Conservation (phyloP, 2,888 invertebrate genomes). For the Calliopum simillimum region DNA sequence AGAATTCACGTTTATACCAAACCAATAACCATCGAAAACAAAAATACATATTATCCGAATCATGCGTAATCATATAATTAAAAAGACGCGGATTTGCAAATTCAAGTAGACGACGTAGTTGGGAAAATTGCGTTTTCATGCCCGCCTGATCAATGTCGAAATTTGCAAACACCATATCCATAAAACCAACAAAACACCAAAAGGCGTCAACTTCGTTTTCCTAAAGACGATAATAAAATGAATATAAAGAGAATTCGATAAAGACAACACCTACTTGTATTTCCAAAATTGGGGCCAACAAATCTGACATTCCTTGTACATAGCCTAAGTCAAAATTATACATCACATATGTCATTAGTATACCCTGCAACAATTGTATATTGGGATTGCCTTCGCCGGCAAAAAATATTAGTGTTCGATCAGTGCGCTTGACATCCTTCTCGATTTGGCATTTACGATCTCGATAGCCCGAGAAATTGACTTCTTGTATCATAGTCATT, state of each 20-base stretch:
- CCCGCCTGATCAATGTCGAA: constrained; percentile 97
- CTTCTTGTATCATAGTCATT: constrained; percentile 88
- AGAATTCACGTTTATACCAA: constrained; percentile 95
- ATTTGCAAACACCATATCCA: constrained; percentile 92
- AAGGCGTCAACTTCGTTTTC: constrained; percentile 96
- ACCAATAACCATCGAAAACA: constrained; percentile 98
- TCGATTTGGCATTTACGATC: constrained; percentile 95
- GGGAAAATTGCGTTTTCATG: constrained; percentile 92
- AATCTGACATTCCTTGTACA: constrained; percentile 98
- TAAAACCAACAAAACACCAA: constrained; percentile 99
- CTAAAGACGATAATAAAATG: constrained; percentile 66
- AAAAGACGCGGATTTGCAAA: constrained; percentile 88
- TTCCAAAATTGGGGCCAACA: constrained; percentile 91
- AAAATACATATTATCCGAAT: constrained; percentile 94
- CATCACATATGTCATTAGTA: constrained; percentile 98
- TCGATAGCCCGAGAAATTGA: constrained; percentile 86
- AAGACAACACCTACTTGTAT: constrained; percentile 65
- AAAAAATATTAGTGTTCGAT: constrained; percentile 89
- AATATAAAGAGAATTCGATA: background rate
- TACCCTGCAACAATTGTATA: constrained; percentile 84
- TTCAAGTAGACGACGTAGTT: constrained; percentile 83
- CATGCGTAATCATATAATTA: constrained; percentile 77
- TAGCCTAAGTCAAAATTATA: constrained; percentile 98
- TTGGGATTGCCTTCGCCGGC: constrained; percentile 95
- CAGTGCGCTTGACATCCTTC: constrained; percentile 97